phyloP scores from a whole-genome alignment of 2,113 vertebrate genomes.

The Tragulus kanchil region DNA sequence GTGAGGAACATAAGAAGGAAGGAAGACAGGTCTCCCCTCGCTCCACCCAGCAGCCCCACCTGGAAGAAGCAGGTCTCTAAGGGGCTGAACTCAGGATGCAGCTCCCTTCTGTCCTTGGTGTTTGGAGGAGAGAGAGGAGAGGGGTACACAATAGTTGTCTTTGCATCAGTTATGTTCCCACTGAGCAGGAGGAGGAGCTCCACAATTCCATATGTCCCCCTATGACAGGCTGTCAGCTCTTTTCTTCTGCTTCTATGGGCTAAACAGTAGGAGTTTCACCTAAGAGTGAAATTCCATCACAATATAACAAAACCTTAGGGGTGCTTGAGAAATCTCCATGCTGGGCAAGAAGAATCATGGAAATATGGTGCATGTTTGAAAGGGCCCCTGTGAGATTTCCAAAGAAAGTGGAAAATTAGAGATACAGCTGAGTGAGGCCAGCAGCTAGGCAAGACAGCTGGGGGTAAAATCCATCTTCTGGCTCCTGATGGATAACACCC shows the following conservation, averaged over 20 bases:
- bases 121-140: not conserved
- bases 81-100: not conserved
- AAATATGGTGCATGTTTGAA: not conserved
- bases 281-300: not conserved
- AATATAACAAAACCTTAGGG: not conserved
- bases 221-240: not conserved
- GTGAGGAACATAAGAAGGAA: not conserved
- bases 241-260: not conserved
- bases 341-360: not conserved
- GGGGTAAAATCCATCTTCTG: not conserved
- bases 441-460: not conserved
- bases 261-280: not conserved
- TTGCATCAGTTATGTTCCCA: not conserved
- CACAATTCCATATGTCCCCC: not conserved
- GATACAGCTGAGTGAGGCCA: not conserved
- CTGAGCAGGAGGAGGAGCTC: not conserved
- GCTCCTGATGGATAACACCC: not conserved
- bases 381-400: not conserved
- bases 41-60: not conserved
- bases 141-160: not conserved
- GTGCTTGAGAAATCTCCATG: not conserved
- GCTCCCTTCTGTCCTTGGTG: not conserved
- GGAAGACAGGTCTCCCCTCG: not conserved
- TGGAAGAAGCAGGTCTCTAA: not conserved
- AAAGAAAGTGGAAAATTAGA: not conserved